Conservation (phyloP, 2,797 vertebrate genomes). For the Sternarchorhynchus goeldii region DNA sequence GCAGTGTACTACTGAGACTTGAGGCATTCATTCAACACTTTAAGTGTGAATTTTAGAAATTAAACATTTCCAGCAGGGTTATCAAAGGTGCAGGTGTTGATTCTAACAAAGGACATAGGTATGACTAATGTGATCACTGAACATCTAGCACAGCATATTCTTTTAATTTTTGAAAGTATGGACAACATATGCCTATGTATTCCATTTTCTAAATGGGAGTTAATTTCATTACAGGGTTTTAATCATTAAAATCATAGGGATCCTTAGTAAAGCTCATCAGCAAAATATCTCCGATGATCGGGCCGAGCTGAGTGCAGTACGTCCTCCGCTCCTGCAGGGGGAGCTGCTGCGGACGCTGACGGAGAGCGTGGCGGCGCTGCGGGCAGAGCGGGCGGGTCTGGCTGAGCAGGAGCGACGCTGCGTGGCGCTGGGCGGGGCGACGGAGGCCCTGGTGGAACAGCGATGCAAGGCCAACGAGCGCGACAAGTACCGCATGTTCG, state of each 20-base stretch:
- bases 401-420: slow-evolving; percentile 80
- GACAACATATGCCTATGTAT: background rate
- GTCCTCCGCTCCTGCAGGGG: slow-evolving; percentile 69
- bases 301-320: background rate
- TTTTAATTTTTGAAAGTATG: background rate
- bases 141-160: background rate
- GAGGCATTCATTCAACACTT: too few relatives aligned
- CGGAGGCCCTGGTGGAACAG: slow-evolving; percentile 81
- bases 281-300: too few relatives aligned
- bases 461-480: slow-evolving; percentile 88
- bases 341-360: slow-evolving; percentile 86
- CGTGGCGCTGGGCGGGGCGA: slow-evolving; percentile 75
- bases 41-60: too few relatives aligned
- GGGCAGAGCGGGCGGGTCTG: slow-evolving; percentile 81
- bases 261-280: too few relatives aligned
- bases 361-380: slow-evolving; percentile 77
- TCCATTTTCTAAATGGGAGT: too few relatives aligned
- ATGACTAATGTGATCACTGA: background rate
- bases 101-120: background rate
- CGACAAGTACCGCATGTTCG: slow-evolving; percentile 94
- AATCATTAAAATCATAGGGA: too few relatives aligned
- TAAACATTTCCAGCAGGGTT: too few relatives aligned
- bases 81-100: background rate
- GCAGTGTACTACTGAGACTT: too few relatives aligned
- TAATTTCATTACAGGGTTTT: too few relatives aligned